phyloP scores from a whole-genome alignment of 2,888 invertebrate genomes.

The Aphodius granarius region DNA sequence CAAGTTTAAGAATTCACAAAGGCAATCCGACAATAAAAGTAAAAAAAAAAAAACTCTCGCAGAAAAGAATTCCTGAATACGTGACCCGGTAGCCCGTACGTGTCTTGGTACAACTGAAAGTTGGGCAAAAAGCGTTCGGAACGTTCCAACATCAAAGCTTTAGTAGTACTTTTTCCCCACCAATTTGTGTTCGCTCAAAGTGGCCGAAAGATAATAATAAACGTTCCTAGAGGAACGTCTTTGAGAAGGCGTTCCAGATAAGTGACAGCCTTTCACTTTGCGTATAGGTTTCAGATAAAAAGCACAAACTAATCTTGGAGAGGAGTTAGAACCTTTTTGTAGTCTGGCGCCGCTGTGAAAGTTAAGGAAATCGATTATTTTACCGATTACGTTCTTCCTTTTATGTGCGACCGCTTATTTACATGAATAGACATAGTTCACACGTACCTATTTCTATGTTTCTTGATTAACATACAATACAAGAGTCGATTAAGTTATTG shows the following conservation, averaged over 20 bases:
- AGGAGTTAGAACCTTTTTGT: background rate
- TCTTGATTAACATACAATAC: background rate
- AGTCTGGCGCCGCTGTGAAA: background rate
- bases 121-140: background rate
- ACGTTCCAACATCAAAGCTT: background rate
- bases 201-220: background rate
- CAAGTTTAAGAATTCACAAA: background rate
- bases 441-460: background rate
- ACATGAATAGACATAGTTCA: background rate
- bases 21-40: background rate
- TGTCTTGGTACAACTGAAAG: background rate
- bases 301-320: background rate
- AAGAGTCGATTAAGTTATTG: too few relatives aligned
- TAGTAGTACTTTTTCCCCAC: background rate
- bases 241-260: background rate
- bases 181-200: background rate
- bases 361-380: background rate
- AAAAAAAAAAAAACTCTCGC: background rate
- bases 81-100: background rate
- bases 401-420: background rate
- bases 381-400: background rate
- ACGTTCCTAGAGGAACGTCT: background rate
- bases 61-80: background rate
- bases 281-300: background rate
- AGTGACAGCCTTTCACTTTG: background rate